Evolutionary conservation across 2,888 invertebrate genomes (phyloP).

Genomic region (Scaeva pyrastri): DNA sequence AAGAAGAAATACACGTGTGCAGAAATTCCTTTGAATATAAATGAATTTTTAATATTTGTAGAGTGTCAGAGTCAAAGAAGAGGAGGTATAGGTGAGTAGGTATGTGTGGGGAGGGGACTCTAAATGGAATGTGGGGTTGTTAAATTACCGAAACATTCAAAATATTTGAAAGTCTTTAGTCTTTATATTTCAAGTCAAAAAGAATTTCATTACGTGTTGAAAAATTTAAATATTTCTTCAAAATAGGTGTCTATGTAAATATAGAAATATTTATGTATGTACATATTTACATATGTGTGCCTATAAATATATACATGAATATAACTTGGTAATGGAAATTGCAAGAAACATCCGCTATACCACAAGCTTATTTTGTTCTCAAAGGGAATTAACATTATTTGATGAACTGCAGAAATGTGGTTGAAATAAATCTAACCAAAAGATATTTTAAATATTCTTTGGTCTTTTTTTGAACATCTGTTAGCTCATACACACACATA

Average conservation of each 20-base stretch:
- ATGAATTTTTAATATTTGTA: background rate
- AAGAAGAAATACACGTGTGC: background rate
- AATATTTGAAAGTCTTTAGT: background rate
- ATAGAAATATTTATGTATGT: too few relatives aligned
- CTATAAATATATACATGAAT: too few relatives aligned
- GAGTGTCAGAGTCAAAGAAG: background rate
- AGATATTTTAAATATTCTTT: too few relatives aligned
- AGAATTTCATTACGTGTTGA: background rate
- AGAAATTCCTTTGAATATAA: constrained; percentile 1
- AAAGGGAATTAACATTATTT: too few relatives aligned
- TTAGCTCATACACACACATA: background rate
- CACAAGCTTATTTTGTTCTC: too few relatives aligned
- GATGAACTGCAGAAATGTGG: too few relatives aligned
- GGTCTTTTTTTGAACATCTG: background rate
- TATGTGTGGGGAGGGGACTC: too few relatives aligned
- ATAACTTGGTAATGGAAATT: too few relatives aligned
- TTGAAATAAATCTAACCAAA: too few relatives aligned
- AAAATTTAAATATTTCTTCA: background rate
- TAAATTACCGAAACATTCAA: background rate
- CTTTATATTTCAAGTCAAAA: background rate
- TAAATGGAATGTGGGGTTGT: background rate
- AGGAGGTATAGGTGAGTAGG: background rate
- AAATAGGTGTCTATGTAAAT: too few relatives aligned
- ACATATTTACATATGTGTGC: too few relatives aligned
- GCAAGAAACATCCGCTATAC: too few relatives aligned